Evolutionary conservation across 37 sponge, comb jelly and placozoan species (phyloP), one percentile per base, ranked within the genome.

Genomic region (Oopsacas minuta): DNA sequence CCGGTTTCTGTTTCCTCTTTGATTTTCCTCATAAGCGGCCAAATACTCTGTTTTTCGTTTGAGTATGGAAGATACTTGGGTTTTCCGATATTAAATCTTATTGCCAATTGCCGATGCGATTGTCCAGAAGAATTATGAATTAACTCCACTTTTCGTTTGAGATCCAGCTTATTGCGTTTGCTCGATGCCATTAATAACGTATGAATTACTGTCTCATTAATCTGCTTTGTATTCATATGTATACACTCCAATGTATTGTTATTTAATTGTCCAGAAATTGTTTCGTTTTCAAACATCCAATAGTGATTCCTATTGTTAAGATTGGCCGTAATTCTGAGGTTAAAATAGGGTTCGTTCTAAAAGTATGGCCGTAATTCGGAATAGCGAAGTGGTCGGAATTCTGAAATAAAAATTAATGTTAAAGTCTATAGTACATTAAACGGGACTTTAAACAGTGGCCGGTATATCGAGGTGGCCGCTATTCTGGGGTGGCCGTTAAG

Each of bases 11-110:
- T 61, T 34, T 12, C 75, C 75, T 61, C 22, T 61, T 34, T 12
- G 7, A 61, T 61, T 61, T 61, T 61, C 30, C 75, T 61, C 75
- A 61, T n/a, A 61, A 61, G 75, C 75, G 7, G 75, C 30, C 75
- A 61, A 61, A 12, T 61, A 61, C 22, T 61, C 75, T 20, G 75
- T 12, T 61, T 61, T 61, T 61, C 75, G 75, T 34, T 61, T 61
- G 5, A 61, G 75, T 61, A 61, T 61, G 22, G 75, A 61, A 3
- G 75, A 3, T n/a, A 61, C 75, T 34, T 61, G 75, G 75, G 30
- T 61, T 61, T 61, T 12, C 20, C 75, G 22, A 61, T 61, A 20
- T 61, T 61, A 61, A 3, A 61, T 61, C 28, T 61, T 61, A 32
- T 34, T 61, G 75, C 75, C 75, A 61, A 61, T 61, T 61, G 75